Evolutionary conservation across 2,113 vertebrate genomes (phyloP).

Genomic region (Pluvialis apricaria): DNA sequence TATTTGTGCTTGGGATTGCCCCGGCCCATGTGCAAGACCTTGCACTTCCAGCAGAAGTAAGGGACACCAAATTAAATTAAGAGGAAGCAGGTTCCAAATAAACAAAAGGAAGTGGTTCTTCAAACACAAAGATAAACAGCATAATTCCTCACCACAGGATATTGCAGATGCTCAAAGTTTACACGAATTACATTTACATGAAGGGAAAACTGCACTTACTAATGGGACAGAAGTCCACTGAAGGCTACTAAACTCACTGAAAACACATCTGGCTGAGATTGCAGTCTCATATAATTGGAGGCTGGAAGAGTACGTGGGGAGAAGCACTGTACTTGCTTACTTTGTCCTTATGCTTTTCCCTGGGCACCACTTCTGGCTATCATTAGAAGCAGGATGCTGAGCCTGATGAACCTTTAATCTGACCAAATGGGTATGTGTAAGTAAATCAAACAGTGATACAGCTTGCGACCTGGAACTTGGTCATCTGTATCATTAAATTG

Average conservation of each 20-base stretch:
- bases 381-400: conserved; percentile 37
- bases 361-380: not conserved
- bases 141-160: not conserved
- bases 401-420: conserved; percentile 36
- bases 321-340: not conserved
- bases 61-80: not conserved
- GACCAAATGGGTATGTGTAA: not conserved
- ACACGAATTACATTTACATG: not conserved
- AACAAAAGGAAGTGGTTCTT: conserved; percentile 13
- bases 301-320: not conserved
- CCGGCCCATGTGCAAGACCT: not conserved
- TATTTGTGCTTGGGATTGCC: not conserved
- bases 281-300: not conserved
- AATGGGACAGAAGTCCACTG: not conserved
- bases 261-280: not conserved
- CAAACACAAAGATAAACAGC: not conserved
- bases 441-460: conserved; percentile 1
- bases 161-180: conserved; percentile 15
- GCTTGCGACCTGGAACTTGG: not conserved
- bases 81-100: not conserved
- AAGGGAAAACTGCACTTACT: not conserved
- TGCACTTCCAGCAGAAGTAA: not conserved
- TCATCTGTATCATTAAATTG: not conserved
- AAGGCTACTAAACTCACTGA: not conserved
- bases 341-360: not conserved